Conservation (phyloP, 1,140 invertebrate species). For the Drosophila aff. region DNA sequence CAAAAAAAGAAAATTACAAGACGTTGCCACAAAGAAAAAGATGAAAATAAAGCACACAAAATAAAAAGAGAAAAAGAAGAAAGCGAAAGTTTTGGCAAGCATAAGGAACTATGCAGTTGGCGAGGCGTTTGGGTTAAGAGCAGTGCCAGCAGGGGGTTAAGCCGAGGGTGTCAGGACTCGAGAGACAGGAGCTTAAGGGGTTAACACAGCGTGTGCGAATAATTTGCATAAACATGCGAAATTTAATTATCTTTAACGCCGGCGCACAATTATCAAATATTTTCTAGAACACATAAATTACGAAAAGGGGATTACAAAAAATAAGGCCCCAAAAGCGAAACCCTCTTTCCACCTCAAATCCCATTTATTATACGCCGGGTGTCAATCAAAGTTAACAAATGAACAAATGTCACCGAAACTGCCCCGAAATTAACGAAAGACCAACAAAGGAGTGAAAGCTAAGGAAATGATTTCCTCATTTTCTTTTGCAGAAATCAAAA, state of each 20-base stretch:
- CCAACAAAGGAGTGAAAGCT: background rate
- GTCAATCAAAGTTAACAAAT: constrained; percentile 60
- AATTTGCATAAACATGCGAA: constrained; percentile 45
- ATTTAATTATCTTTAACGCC: constrained; percentile 33
- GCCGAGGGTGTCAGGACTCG: background rate
- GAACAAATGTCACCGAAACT: constrained; percentile 21
- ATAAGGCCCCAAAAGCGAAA: background rate
- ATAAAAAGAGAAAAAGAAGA: constrained; percentile 15
- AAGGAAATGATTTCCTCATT: constrained; percentile 18
- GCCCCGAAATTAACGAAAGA: constrained; percentile 18
- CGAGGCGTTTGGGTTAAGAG: background rate
- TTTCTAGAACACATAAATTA: constrained; percentile 4
- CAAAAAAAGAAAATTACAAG: constrained; percentile 36
- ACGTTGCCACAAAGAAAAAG: constrained; percentile 53
- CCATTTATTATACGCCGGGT: constrained; percentile 44
- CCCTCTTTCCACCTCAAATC: background rate
- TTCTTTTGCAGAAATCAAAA: constrained; percentile 36
- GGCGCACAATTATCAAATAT: constrained; percentile 4
- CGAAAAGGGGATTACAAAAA: background rate
- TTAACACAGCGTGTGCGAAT: constrained; percentile 26
- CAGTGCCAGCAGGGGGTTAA: constrained; percentile 12
- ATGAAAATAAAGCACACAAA: constrained; percentile 12
- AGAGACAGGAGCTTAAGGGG: constrained; percentile 11
- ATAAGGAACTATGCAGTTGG: constrained; percentile 39
- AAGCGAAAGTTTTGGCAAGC: constrained; percentile 52